Evolutionary conservation across 1,140 invertebrate species (phyloP).

Genomic region (Stegodyphus mimosarum): DNA sequence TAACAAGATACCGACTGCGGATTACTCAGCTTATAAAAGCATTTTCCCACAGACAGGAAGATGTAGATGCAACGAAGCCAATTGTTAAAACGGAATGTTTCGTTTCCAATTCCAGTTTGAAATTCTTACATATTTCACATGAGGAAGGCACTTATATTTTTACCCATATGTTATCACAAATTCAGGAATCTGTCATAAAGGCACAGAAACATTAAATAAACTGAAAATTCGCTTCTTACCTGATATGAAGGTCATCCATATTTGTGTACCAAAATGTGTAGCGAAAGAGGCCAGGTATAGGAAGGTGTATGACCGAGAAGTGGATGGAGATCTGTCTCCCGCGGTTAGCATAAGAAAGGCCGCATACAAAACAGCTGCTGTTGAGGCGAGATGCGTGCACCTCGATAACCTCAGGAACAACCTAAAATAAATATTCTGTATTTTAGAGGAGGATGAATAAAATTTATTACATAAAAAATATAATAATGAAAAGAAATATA

Average conservation of each 20-base stretch:
- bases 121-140: no score
- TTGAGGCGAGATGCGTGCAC: slow-evolving; percentile 79
- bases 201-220: background rate
- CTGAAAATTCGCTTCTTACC: slow-evolving; percentile 69
- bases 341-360: slow-evolving; percentile 73
- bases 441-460: background rate
- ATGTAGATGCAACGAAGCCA: no score
- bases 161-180: no score
- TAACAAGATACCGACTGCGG: no score
- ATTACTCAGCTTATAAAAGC: no score
- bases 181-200: no score
- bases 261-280: slow-evolving; percentile 82
- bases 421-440: slow-evolving; percentile 69
- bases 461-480: background rate
- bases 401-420: slow-evolving; percentile 78
- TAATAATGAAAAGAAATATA: background rate
- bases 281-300: slow-evolving; percentile 80
- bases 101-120: no score
- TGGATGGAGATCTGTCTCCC: slow-evolving; percentile 66
- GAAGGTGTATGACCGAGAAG: slow-evolving; percentile 69
- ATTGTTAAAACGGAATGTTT: no score
- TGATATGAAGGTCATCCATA: slow-evolving; percentile 91
- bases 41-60: no score
- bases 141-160: no score
- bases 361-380: slow-evolving; percentile 75